Base-by-base conservation (phyloP, 2,797 vertebrate genomes). In the Premnoplex brunnescens region DNA sequence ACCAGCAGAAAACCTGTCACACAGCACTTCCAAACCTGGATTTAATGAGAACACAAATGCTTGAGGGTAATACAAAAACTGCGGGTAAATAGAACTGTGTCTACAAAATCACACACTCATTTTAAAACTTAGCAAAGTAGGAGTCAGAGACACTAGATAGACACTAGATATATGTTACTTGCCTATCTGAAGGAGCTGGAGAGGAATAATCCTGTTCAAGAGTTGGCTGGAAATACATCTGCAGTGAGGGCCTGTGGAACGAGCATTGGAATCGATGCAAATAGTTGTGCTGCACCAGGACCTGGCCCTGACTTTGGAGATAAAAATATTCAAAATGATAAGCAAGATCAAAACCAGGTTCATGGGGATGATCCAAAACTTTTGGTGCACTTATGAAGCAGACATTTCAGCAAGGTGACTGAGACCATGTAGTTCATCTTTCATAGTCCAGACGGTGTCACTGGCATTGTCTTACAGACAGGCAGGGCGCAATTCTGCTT, bases 371-470 rank as follows among this genome's bases (percentile, higher is more conserved):
- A 78, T 44, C 44, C 30, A 72, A 59, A 74, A 67, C 39, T 69
- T 84, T 48, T 51, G 46, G 54, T 72, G 44, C 17, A 24, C 9
- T 63, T 39, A 8, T 28, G 24, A 72, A 62, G 17, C 30, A 54
- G 34, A 39, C 9, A 13, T 34, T 41, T 58, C 69, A 71, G 18
- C 39, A 36, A 36, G 26, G 26, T 51, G 26, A 64, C 6, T 62
- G 58, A 56, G 88, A 62, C 9, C 8, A 10, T 1, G 4, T 17
- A 71, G 46, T 21, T 88, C 62, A 71, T 30, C 19, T 92, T 32
- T n/a, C 9, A 2, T 0, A 19, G 46, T 14, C 30, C 2, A 4
- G 43, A 14, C 0, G 1, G 15, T 26, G 48, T 51, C 73, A 62
- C 58, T 30, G 54, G 46, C 28, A 1, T 3, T 23, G 22, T 34